Conservation (phyloP, 2,888 invertebrate species). For the Hoplodrina ambigua region DNA sequence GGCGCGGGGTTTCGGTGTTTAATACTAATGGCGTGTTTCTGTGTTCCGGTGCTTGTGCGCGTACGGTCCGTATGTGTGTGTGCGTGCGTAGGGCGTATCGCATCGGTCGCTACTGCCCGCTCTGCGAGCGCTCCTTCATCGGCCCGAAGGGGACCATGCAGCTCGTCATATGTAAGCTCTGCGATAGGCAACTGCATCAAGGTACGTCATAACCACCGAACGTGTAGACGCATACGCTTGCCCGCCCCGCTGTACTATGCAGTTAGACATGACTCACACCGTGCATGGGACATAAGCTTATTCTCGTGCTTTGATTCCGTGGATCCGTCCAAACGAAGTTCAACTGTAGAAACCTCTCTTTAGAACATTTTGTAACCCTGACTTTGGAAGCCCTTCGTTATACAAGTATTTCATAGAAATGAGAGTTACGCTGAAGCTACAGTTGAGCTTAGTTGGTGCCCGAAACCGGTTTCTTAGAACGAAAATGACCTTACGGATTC, state of each 20-base stretch:
- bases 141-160: conserved; percentile 92
- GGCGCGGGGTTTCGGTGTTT: conserved; percentile 69
- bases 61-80: conserved; percentile 87
- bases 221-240: conserved; percentile 69
- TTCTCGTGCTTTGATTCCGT: conserved; percentile 11
- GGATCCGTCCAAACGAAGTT: conserved; percentile 19
- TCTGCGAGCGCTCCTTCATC: conserved; percentile 93
- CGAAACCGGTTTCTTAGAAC: conserved; percentile 2
- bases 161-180: conserved; percentile 91
- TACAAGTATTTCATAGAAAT: background rate
- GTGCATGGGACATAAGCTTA: conserved; percentile 35
- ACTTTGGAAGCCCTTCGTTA: background rate
- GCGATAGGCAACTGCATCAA: conserved; percentile 91
- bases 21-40: conserved; percentile 90
- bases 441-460: conserved; percentile 32
- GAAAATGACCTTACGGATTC: conserved; percentile 13
- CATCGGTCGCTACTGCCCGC: conserved; percentile 93
- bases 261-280: conserved; percentile 52
- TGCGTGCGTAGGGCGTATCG: conserved; percentile 91
- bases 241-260: conserved; percentile 47
- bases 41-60: conserved; percentile 89
- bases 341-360: conserved; percentile 2
- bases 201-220: conserved; percentile 84
- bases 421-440: background rate
- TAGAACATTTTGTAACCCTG: background rate